These are phyloP conservation scores for Meloe dianella DNA, from an alignment of 2,888 invertebrate species.

Conservation along the genomic window DNA sequence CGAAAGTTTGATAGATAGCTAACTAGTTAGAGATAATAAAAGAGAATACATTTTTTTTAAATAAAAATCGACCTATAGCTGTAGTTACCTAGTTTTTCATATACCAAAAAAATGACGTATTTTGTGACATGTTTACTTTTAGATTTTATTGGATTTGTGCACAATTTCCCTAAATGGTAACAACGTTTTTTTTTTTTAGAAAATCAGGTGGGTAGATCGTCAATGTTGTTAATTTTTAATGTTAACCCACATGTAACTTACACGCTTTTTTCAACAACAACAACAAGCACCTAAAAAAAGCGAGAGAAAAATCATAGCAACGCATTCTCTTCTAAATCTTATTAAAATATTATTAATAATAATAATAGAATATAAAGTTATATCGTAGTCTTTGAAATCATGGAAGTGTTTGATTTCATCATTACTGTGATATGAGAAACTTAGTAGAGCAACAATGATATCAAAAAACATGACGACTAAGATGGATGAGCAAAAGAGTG, in stretches of 20 bases:
- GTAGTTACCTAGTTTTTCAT: not conserved
- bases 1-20: not conserved
- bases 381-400: not conserved
- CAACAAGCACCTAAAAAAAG: not conserved
- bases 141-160: slow-evolving; percentile 16
- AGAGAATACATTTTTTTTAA: not conserved
- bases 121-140: slow-evolving; percentile 18
- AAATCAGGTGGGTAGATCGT: slow-evolving; percentile 16
- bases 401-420: slow-evolving; percentile 5
- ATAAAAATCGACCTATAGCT: not conserved
- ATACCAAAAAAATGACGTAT: slow-evolving; percentile 16
- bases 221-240: slow-evolving; percentile 15
- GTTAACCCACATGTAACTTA: slow-evolving; percentile 16
- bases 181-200: not conserved
- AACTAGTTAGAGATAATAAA: not conserved
- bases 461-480: not conserved
- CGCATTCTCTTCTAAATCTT: not conserved
- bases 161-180: slow-evolving; percentile 22
- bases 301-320: not conserved
- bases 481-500: not conserved
- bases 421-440: slow-evolving; percentile 3
- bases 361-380: not conserved
- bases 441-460: not conserved
- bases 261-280: not conserved
- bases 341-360: not conserved